Base-by-base conservation (phyloP, 2,888 invertebrate species). In the Rotaria magnacalcarata region DNA sequence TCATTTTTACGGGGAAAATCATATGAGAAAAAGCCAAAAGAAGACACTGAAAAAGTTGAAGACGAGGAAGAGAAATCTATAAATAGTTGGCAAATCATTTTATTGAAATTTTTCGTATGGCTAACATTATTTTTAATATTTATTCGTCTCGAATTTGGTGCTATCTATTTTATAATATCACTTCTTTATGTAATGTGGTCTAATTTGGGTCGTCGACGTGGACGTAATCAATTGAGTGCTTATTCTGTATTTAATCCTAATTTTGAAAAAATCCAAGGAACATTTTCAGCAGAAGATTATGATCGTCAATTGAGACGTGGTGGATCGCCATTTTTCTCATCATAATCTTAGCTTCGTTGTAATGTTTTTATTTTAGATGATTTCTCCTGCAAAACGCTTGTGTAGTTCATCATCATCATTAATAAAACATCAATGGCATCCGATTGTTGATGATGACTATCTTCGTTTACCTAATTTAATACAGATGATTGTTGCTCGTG, bases 91-190 rank as follows among this genome's bases (percentile, higher is more conserved):
- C 67, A 67, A n/a, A 47, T 80, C 24, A 80, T 80, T 2, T 47
- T 80, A 47, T 2, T 95, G 3, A 94, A 94, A 89, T 91, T 94
- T 85, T 88, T 94, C 0, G 92, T 95, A 6, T 97, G 96, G 96
- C 89, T 93, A 0, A 93, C 94, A 0, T 89, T 95, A 14, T 96
- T 94, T 90, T 91, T 93, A 60, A 93, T 95, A 87, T 95, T 95
- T 88, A 92, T 96, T 75, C 93, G 95, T 89, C 90, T 95, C 10
- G 94, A 96, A 91, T 97, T 97, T 91, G 98, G 97, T 21, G 94
- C 95, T 10, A 95, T 97, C 0, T 98, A 94, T 91, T 94, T 97
- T 88, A 93, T 95, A 85, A 88, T 95, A 34, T 95, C 96, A 0
- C 92, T 93, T 2, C 92, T 97, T 84, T 90, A 94, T 88, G 93